These are phyloP conservation scores for Steinernema feltiae DNA, from an alignment of 1,140 invertebrate species.

Conservation along the genomic window DNA sequence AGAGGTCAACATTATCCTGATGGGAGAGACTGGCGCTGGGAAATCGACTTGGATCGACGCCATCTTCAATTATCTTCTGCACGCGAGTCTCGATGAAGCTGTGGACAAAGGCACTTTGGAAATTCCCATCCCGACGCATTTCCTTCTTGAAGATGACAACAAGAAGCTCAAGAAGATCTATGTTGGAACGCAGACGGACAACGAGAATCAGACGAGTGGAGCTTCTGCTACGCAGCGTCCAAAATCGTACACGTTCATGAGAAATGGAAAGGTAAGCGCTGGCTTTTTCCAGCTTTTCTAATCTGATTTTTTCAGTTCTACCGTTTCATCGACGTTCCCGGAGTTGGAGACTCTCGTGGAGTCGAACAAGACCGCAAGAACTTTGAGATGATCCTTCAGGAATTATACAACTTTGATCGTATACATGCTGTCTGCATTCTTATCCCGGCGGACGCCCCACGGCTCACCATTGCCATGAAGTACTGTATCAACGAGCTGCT, in stretches of 20 bases:
- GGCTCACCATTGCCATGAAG: conserved; percentile 35
- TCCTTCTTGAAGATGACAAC: neutral
- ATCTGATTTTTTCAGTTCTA: too few species aligned
- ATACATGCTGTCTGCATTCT: conserved; percentile 48
- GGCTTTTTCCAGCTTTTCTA: too few species aligned
- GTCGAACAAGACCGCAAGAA: conserved; percentile 37
- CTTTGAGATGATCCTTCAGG: conserved; percentile 32
- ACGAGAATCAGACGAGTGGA: neutral
- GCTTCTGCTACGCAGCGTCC: conserved; percentile 27
- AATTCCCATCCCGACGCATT: neutral
- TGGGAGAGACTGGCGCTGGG: neutral
- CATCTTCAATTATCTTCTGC: neutral
- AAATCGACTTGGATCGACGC: conserved; percentile 3
- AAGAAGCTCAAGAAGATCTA: neutral
- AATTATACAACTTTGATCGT: conserved; percentile 18
- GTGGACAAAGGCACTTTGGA: neutral
- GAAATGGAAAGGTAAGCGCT: too few species aligned
- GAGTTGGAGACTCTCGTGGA: conserved; percentile 41
- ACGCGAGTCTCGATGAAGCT: neutral
- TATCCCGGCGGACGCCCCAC: conserved; percentile 42
- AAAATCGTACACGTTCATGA: conserved; percentile 22
- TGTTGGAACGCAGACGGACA: neutral
- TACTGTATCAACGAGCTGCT: conserved; percentile 53
- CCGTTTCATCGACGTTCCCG: conserved; percentile 41
- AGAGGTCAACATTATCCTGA: neutral